Conservation (phyloP, 2,797 vertebrate genomes). For the Sibirionetta formosa region DNA sequence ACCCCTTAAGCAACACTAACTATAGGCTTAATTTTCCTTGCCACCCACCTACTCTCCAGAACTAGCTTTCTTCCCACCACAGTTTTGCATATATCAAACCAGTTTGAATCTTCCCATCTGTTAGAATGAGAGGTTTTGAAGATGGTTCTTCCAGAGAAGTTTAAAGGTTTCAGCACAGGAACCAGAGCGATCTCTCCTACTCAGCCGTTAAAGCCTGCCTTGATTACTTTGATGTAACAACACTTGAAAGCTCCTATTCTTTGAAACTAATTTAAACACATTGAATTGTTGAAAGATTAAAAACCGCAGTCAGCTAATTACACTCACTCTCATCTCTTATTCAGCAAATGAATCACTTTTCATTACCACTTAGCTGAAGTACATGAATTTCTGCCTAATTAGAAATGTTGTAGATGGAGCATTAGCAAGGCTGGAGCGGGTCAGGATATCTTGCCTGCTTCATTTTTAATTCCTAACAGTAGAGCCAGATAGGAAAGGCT, state of each 20-base stretch:
- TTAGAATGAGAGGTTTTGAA: constrained; percentile 22
- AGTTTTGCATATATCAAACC: not conserved
- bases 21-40: not conserved
- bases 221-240: constrained; percentile 86
- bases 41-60: not conserved
- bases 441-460: constrained; percentile 85
- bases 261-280: constrained; percentile 90
- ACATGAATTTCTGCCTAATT: constrained; percentile 91
- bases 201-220: constrained; percentile 73
- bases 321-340: constrained; percentile 88
- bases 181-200: constrained; percentile 55
- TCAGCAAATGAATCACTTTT: constrained; percentile 90
- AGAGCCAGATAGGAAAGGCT: constrained; percentile 83
- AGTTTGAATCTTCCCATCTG: constrained; percentile 36
- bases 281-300: constrained; percentile 88
- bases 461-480: constrained; percentile 87
- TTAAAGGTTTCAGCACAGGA: constrained; percentile 68
- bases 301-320: constrained; percentile 89
- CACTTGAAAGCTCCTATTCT: constrained; percentile 88
- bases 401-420: constrained; percentile 88
- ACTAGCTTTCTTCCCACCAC: not conserved
- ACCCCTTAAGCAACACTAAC: not conserved
- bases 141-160: constrained; percentile 61
- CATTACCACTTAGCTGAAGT: constrained; percentile 89
- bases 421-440: constrained; percentile 85